Evolutionary conservation across 2,113 vertebrate species (phyloP).

Genomic region (Pollimyrus isidori): DNA sequence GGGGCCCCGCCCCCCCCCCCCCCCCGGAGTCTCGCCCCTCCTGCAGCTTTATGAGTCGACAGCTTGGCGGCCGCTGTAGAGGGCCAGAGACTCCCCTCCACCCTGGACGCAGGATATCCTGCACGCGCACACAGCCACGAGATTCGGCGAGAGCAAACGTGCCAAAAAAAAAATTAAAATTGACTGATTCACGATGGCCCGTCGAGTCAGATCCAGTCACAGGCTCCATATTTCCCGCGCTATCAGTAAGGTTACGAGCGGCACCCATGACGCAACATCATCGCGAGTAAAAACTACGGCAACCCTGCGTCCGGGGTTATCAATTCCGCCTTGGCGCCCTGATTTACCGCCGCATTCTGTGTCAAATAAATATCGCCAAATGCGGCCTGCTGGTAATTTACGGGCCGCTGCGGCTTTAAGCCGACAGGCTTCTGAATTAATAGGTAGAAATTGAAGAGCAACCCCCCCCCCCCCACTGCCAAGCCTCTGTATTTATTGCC

Average conservation of each 20-base stretch:
- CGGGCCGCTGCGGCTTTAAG: conserved; percentile 37
- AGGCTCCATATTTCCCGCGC: neutral
- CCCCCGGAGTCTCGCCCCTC: neutral
- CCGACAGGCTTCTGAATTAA: conserved; percentile 41
- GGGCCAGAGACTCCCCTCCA: neutral
- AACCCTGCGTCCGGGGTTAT: conserved; percentile 47
- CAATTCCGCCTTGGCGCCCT: conserved; percentile 31
- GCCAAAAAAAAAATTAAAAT: neutral
- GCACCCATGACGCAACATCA: conserved; percentile 40
- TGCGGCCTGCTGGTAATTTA: conserved; percentile 40
- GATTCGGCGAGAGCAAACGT: neutral
- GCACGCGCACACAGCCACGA: neutral
- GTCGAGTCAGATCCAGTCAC: neutral
- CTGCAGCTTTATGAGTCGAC: neutral
- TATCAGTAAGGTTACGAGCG: conserved; percentile 38
- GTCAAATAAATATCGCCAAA: conserved; percentile 51
- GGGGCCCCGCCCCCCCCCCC: too few relatives aligned
- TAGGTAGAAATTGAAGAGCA: conserved; percentile 30
- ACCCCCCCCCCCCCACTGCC: conserved; percentile 7
- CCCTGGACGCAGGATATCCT: neutral
- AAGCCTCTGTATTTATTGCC: conserved; percentile 42
- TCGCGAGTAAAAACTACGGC: conserved; percentile 44
- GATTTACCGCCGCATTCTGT: conserved; percentile 51
- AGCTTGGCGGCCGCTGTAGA: neutral
- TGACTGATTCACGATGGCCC: neutral